Base-by-base conservation (phyloP, 2,797 vertebrate genomes). In the Neosilurus hyrtlii region DNA sequence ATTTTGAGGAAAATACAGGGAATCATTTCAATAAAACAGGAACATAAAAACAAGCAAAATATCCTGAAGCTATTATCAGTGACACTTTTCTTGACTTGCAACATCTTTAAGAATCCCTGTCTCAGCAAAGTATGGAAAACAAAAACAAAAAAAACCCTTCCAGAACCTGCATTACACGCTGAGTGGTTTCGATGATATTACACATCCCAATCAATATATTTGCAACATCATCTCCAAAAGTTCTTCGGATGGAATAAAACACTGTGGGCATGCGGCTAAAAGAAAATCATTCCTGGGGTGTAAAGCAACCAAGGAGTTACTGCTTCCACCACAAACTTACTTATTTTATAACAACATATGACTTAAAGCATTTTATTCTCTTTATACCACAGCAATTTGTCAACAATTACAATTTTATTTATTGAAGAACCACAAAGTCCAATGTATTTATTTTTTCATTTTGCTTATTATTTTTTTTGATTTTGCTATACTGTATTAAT, bases 11-110 rank as follows among this genome's bases (percentile, higher is more conserved):
- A 49, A 37, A 37, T n/a, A 43, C 15, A n/a, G 24, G 14, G 49
- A 51, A 18, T 1, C 16, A 14, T 78, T 78, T 16, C n/a, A 43
- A 78, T 26, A 78, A 78, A 26, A 63, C 6, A 16, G 20, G n/a
- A 63, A 63, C 37, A 52, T 65, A 78, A 26, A 52, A 78, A 26
- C 74, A 62, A 78, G 24, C 75, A 51, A 26, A 65, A 65, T 9
- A 8, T 52, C 43, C 37, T 51, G 15, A 26, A 78, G n/a, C 37
- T 62, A 78, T 63, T 18, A 63, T 51, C 59, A 16, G 74, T 16
- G 22, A 3, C 35, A 49, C 14, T 43, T 77, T 24, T 24, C 35
- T n/a, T 61, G 74, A 30, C 30, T n/a, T 75, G n/a, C 0, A 9
- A 49, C 35, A 49, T 24, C 8, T 51, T 51, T 0, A 0, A 78